Base-by-base conservation (phyloP, 2,888 invertebrate genomes). In the Dryobota labecula region DNA sequence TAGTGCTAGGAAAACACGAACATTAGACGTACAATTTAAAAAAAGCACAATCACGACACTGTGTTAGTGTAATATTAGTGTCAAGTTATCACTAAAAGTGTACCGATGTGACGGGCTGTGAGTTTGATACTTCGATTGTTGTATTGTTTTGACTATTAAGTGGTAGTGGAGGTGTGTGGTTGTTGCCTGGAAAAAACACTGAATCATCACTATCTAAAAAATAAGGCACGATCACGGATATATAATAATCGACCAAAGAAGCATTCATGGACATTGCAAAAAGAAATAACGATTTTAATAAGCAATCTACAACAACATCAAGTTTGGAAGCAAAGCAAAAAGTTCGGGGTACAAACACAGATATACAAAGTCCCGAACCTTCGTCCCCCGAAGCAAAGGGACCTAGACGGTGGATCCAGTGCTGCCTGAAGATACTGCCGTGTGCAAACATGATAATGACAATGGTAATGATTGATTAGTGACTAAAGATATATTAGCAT, bases 361-460 rank as follows among this genome's bases (percentile, higher is more conserved):
- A 86, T 85, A 85, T 82, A 82, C 78, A 87, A 87, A 87, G 53
- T 73, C 91, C 91, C 94, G 92, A 95, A 95, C 95, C 95, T 95
- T 95, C 89, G 88, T 88, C 86, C 90, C 88, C 88, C 87, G 94
- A 92, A 91, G 92, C 91, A 89, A 91, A 90, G 90, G 93, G 91
- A 95, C 93, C 92, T 94, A 95, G 84, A 87, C 78, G 90, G 88
- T 90, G 93, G 89, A 91, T 93, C 93, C 94, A 83, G 94, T 94
- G 93, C 93, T 92, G 93, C 94, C 90, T 94, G 94, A 90, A 93
- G 94, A 92, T 86, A 86, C 90, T 92, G 92, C 89, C 91, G 89
- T 89, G 94, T 94, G 94, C 94, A 92, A 71, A 84, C 66, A 89
- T 91, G 89, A 92, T 75, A 65, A 85, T 91, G 90, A 90, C 88